These are phyloP conservation scores for Montipora capitata DNA, from an alignment of 92 coral and sea anemone species.

Conservation along the genomic window DNA sequence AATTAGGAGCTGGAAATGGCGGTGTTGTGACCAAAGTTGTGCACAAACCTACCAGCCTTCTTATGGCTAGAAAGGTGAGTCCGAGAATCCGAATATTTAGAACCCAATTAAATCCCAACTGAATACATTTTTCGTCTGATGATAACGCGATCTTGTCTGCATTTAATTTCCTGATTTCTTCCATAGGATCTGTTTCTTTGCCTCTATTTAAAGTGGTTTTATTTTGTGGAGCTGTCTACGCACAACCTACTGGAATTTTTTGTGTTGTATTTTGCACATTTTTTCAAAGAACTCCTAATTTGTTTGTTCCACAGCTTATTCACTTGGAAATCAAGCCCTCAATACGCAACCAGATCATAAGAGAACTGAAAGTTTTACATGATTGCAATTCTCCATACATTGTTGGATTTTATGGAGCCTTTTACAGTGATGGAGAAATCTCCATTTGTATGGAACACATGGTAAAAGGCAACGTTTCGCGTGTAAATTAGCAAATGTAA, in stretches of 20 bases:
- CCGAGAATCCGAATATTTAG: slow-evolving; percentile 11
- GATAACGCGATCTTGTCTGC: slow-evolving; percentile 22
- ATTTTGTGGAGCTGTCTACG: background rate
- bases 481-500: slow-evolving; percentile 22
- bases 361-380: slow-evolving; percentile 96
- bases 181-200: background rate
- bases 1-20: slow-evolving; percentile 99
- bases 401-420: slow-evolving; percentile 99
- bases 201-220: background rate
- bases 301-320: slow-evolving; percentile 82
- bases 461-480: slow-evolving; percentile 70
- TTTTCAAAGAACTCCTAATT: slow-evolving; percentile 36
- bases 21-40: slow-evolving; percentile 98
- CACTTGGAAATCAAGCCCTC: slow-evolving; percentile 99
- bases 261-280: slow-evolving; percentile 38
- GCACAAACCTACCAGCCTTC: slow-evolving; percentile 95
- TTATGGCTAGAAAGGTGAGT: slow-evolving; percentile 98
- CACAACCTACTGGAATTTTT: slow-evolving; percentile 43
- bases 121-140: slow-evolving; percentile 14
- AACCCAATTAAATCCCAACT: slow-evolving; percentile 47
- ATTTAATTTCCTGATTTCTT: slow-evolving; percentile 22
- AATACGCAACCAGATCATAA: slow-evolving; percentile 95
- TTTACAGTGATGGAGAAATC: slow-evolving; percentile 99
- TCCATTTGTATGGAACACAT: slow-evolving; percentile 99
- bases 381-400: slow-evolving; percentile 99